Evolutionary conservation across 1,140 invertebrate genomes (phyloP), one percentile per base, ranked within the genome.

Genomic region (Drosophila carrolli): DNA sequence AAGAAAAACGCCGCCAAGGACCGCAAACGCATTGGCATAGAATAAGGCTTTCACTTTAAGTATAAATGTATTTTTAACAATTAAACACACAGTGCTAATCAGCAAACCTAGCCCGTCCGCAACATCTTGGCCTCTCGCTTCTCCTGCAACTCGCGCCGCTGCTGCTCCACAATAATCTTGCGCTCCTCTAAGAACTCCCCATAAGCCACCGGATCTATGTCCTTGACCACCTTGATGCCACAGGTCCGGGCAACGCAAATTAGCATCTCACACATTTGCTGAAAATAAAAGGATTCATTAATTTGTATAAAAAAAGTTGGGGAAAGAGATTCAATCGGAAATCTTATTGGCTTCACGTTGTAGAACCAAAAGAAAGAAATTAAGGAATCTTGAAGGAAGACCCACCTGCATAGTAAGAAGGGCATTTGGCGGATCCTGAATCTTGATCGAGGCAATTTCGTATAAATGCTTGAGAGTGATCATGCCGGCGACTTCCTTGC

Each of bases 381-480:
- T 19, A 19, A 1, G 2, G 2, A 19, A 2, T 19, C 19, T 19
- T 19, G 1, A 19, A 19, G 2, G 6, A 8, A 9, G 4, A 10
- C 48, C 50, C 19, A 92, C 91, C 68, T 93, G 57, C 82, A 93
- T 84, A 35, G 71, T 93, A 10, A 95, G 88, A 29, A 95, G 93
- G 60, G 95, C 94, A 75, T 96, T 94, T 10, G 95, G 92, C 27
- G 96, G 96, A 94, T 99, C 99, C 92, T 96, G 91, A 13, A 95
- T 94, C 93, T 99, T 99, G 4, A 99, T 97, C 93, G 96, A 95
- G 0, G 99, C 98, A 90, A 99, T 99, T 95, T 99, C 99, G 93
- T 99, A 99, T 35, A 99, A 93, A 93, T 99, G 99, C 93, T 99
- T 99, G 0, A 98, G 88, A 2, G 98, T 98, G 53, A 99, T 95